These are phyloP conservation scores for Drosophila trapezifrons DNA, from an alignment of 1,140 invertebrate species.

Conservation along the genomic window DNA sequence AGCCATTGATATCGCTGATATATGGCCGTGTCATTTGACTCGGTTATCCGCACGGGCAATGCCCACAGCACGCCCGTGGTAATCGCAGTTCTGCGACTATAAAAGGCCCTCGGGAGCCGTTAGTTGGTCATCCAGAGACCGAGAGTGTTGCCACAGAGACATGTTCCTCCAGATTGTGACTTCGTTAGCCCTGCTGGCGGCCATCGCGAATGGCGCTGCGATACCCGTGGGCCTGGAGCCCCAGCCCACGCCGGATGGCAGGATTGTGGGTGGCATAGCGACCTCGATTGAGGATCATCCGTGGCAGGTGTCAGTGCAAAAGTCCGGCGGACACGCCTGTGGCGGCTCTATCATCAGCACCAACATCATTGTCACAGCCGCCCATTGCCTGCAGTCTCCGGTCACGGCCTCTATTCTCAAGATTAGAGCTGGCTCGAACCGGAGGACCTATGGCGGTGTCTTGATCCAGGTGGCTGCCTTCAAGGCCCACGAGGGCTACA, in stretches of 20 bases:
- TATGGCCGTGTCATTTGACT: constrained; percentile 42
- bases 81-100: constrained; percentile 20
- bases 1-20: constrained; percentile 22
- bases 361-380: constrained; percentile 77
- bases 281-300: constrained; percentile 50
- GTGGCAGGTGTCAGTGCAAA: constrained; percentile 67
- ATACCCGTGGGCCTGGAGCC: constrained; percentile 38
- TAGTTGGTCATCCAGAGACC: constrained; percentile 16
- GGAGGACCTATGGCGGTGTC: constrained; percentile 42
- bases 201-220: constrained; percentile 21
- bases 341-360: constrained; percentile 86
- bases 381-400: constrained; percentile 46
- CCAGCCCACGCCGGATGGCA: constrained; percentile 28
- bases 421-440: constrained; percentile 57
- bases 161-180: constrained; percentile 37
- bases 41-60: constrained; percentile 24
- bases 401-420: constrained; percentile 29
- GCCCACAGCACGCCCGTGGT: background rate
- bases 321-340: constrained; percentile 82
- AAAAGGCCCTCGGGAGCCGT: constrained; percentile 23
- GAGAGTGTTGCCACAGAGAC: background rate
- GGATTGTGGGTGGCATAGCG: constrained; percentile 63
- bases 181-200: constrained; percentile 18
- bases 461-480: constrained; percentile 41
- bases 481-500: constrained; percentile 58